These are phyloP conservation scores for Andricus grossulariae DNA, from an alignment of 1,140 invertebrate species.

Conservation along the genomic window DNA sequence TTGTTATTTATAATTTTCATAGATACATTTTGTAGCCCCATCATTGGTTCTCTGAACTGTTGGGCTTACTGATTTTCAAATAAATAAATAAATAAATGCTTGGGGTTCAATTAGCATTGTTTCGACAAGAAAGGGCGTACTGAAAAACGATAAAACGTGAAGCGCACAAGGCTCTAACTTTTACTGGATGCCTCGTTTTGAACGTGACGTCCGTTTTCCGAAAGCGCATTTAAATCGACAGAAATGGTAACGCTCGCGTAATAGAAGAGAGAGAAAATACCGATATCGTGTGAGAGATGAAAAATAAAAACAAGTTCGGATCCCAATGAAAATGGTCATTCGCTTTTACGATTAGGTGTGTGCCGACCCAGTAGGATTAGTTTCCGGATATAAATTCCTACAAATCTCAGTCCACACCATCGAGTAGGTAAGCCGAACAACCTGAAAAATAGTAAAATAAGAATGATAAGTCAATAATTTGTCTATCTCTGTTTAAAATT, in stretches of 20 bases:
- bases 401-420: not conserved
- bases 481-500: too few relatives aligned
- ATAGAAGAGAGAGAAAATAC: not conserved
- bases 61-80: too few relatives aligned
- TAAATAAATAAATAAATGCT: too few relatives aligned
- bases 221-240: not conserved
- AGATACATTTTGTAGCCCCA: too few relatives aligned
- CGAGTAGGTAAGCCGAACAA: not conserved
- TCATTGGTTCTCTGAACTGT: too few relatives aligned
- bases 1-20: too few relatives aligned
- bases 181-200: not conserved
- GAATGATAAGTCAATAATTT: too few relatives aligned
- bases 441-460: not conserved
- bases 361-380: not conserved
- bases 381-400: constrained; percentile 8
- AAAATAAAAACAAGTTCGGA: not conserved
- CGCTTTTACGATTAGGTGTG: constrained; percentile 18
- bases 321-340: constrained; percentile 10
- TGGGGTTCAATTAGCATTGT: not conserved
- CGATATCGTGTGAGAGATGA: not conserved
- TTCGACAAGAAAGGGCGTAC: not conserved
- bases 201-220: not conserved
- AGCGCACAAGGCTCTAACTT: not conserved
- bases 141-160: not conserved
- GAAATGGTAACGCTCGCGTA: not conserved